phyloP scores from a whole-genome alignment of 2,113 vertebrate species.

The Sterrhoptilus dennistouni region DNA sequence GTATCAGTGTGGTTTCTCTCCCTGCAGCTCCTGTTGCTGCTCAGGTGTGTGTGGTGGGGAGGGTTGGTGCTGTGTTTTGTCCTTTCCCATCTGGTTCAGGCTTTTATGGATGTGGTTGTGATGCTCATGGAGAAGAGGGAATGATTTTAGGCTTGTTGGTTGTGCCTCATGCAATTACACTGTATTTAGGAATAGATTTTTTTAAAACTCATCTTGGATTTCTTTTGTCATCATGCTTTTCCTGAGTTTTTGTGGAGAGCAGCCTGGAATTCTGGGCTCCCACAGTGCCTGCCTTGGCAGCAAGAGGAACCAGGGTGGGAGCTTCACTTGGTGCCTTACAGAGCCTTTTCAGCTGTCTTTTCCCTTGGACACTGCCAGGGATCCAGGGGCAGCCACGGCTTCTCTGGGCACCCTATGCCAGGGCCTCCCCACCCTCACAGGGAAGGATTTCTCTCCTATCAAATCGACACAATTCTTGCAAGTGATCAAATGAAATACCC shows the following conservation, averaged over 20 bases:
- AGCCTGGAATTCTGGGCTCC: not conserved
- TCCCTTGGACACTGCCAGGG: not conserved
- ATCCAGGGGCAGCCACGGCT: not conserved
- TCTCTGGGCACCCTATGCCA: not conserved
- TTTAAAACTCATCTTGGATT: fast-evolving
- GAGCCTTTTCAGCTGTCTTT: not conserved
- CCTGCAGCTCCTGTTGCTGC: not conserved
- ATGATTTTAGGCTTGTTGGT: not conserved
- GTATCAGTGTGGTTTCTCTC: not conserved
- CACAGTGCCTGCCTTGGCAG: not conserved
- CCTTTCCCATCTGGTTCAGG: not conserved
- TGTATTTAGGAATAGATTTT: not conserved
- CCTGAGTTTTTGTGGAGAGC: not conserved
- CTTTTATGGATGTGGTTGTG: not conserved
- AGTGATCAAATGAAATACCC: not conserved
- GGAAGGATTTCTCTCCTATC: not conserved
- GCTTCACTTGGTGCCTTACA: not conserved
- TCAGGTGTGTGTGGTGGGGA: not conserved
- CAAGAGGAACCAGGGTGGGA: not conserved
- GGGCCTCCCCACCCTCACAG: not conserved
- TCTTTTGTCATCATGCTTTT: not conserved
- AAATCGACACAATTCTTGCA: not conserved
- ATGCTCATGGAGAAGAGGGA: not conserved
- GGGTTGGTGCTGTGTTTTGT: not conserved
- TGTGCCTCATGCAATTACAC: not conserved